Evolutionary conservation across 2,888 invertebrate species (phyloP).

Genomic region (Lithodes maja): DNA sequence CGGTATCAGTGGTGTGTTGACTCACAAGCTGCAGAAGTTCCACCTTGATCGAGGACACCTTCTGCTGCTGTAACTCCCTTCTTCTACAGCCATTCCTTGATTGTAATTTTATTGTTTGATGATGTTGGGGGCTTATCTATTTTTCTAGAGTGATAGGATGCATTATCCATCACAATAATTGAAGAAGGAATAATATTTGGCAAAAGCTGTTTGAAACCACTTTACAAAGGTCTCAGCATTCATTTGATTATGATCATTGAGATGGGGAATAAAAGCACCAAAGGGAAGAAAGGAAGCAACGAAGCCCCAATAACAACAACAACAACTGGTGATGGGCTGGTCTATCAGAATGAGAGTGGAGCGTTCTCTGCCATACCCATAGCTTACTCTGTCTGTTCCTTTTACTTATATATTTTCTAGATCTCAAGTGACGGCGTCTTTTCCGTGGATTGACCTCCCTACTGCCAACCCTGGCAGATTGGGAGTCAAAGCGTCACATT

Average conservation of each 20-base stretch:
- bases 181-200: slow-evolving; percentile 27
- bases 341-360: no score
- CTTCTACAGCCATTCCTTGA: neutral
- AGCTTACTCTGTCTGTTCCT: no score
- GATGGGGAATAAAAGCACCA: no score
- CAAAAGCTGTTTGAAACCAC: neutral
- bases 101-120: slow-evolving; percentile 13
- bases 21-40: neutral
- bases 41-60: neutral
- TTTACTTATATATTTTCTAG: no score
- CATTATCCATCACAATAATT: slow-evolving; percentile 26
- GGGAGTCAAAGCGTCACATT: no score
- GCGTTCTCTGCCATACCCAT: no score
- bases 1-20: neutral
- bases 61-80: slow-evolving; percentile 9
- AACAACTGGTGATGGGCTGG: no score
- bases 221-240: slow-evolving; percentile 6
- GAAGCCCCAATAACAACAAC: no score
- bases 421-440: no score
- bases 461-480: no score
- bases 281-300: no score
- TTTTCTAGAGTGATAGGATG: neutral
- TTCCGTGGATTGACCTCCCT: no score
- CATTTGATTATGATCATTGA: neutral
- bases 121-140: neutral